A percentile compares a stretch with the other conserved stretches of the same genome.
Conservation (phyloP, 2,113 vertebrate species). For the Forbesichthys papilliferus region DNA sequence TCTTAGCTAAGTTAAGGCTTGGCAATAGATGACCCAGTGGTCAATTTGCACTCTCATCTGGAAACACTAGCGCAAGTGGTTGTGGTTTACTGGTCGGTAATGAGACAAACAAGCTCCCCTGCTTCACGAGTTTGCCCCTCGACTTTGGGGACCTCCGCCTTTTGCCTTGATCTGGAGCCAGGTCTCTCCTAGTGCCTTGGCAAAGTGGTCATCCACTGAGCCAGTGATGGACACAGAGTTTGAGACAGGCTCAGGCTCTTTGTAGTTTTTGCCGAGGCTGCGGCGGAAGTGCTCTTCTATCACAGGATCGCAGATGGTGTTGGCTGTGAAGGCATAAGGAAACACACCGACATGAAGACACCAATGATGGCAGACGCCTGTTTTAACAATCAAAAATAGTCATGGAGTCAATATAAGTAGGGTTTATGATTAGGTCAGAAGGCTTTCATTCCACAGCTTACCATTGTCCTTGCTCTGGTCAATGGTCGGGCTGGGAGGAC, state of each 20-base stretch:
- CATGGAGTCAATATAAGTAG: not conserved
- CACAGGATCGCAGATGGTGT: constrained; percentile 88
- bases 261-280: constrained; percentile 97
- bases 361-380: not conserved
- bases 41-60: constrained; percentile 62
- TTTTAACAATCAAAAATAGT: not conserved
- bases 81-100: constrained; percentile 84
- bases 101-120: constrained; percentile 45
- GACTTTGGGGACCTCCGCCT: constrained; percentile 70
- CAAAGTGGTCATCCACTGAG: constrained; percentile 97
- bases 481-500: constrained; percentile 66
- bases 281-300: constrained; percentile 98
- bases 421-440: not conserved
- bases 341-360: not conserved
- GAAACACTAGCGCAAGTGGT: constrained; percentile 85
- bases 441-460: constrained; percentile 26
- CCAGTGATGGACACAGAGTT: constrained; percentile 97
- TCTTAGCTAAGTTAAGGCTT: constrained; percentile 78
- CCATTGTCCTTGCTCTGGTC: constrained; percentile 73
- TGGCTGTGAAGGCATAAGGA: constrained; percentile 59
- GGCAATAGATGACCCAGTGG: constrained; percentile 36
- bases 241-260: constrained; percentile 89
- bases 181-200: constrained; percentile 95
- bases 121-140: constrained; percentile 74
- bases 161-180: constrained; percentile 98